Evolutionary conservation across 2,888 invertebrate genomes (phyloP).

Genomic region (Leptinotarsa haldemani): DNA sequence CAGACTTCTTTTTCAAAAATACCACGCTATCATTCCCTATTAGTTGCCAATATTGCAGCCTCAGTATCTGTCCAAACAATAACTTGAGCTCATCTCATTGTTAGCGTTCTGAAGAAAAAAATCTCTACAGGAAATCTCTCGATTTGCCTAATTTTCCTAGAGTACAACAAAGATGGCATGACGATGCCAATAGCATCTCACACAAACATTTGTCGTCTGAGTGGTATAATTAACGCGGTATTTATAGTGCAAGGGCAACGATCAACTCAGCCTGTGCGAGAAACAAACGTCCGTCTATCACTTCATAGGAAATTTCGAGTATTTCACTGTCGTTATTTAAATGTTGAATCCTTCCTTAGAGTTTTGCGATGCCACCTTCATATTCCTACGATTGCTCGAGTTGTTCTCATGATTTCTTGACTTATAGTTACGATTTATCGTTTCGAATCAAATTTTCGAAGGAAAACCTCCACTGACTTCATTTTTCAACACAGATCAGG

Average conservation of each 20-base stretch:
- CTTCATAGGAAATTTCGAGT: conserved; percentile 33
- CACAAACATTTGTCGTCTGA: conserved; percentile 62
- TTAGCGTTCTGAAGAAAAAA: background rate
- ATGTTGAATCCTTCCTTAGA: background rate
- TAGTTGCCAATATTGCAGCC: no score
- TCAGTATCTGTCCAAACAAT: background rate
- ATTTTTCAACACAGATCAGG: no score
- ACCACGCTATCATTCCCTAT: no score
- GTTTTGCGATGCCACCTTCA: conserved; percentile 22
- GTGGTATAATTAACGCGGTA: conserved; percentile 65
- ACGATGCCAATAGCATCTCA: conserved; percentile 64
- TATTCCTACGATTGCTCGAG: background rate
- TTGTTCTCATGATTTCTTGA: background rate
- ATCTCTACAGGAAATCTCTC: background rate
- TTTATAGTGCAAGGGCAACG: conserved; percentile 66
- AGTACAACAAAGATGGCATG: conserved; percentile 18
- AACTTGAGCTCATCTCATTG: no score
- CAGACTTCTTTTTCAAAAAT: no score
- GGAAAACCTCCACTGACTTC: no score
- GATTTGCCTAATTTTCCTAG: conserved; percentile 17
- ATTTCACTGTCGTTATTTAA: conserved; percentile 9
- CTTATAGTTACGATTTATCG: background rate
- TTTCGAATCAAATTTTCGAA: background rate
- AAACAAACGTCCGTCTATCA: conserved; percentile 35
- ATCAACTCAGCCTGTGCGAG: conserved; percentile 49